These are phyloP conservation scores for Eurypyga helias DNA, from an alignment of 2,113 vertebrate species.

Conservation along the genomic window DNA sequence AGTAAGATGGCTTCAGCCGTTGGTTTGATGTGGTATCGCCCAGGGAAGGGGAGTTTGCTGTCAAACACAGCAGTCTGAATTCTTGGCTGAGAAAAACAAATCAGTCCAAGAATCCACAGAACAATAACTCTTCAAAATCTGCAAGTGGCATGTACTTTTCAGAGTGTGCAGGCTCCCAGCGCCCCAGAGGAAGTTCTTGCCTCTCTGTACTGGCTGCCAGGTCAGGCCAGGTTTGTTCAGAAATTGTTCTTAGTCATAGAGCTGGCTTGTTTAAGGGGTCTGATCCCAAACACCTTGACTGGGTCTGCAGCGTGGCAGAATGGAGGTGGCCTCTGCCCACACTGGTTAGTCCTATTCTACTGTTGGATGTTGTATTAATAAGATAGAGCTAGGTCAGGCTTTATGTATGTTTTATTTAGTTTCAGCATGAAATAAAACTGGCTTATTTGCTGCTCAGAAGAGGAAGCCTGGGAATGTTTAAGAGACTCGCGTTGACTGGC, in stretches of 20 bases:
- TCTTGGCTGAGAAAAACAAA: constrained; percentile 5
- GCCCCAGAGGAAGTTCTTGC: background rate
- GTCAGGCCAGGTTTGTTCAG: background rate
- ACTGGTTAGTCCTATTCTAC: background rate
- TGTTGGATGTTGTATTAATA: background rate
- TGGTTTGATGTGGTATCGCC: background rate
- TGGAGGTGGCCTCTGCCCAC: background rate
- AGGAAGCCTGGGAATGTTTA: background rate
- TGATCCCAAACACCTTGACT: background rate
- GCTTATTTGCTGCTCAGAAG: background rate
- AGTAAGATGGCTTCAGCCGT: background rate
- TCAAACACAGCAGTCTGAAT: background rate
- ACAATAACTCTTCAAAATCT: background rate
- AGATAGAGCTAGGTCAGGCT: background rate
- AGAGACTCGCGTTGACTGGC: background rate
- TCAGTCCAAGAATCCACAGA: background rate
- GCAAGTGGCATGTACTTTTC: background rate
- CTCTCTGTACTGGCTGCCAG: background rate
- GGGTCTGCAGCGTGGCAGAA: background rate
- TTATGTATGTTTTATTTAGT: background rate
- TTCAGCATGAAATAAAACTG: background rate
- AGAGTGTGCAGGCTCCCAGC: background rate
- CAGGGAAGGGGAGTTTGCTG: background rate
- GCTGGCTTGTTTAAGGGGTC: background rate
- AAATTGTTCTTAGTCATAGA: background rate